Evolutionary conservation across 2,113 vertebrate species (phyloP).

Genomic region (Progne subis): DNA sequence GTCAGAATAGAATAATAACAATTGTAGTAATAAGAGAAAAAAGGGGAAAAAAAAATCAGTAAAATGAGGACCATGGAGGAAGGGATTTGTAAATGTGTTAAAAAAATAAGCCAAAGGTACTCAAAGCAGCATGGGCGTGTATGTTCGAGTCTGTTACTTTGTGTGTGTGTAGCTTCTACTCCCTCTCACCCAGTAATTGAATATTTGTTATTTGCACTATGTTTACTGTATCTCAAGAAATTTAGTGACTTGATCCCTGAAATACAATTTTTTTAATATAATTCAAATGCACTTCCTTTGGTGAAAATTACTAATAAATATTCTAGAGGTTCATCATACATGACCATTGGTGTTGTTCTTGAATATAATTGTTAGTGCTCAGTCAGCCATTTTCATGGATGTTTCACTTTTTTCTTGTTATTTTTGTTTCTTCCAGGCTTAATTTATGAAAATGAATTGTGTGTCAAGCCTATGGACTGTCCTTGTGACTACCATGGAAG

Average conservation of each 20-base stretch:
- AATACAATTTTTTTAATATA: neutral
- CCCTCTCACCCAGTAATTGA: fast-evolving
- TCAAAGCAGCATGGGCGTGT: neutral
- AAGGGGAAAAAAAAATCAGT: neutral
- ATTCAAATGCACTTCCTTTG: neutral
- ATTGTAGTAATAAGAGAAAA: neutral
- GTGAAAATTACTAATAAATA: neutral
- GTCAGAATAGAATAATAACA: neutral
- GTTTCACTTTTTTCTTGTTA: neutral
- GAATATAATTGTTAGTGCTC: neutral
- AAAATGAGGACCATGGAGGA: neutral
- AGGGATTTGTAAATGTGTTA: neutral
- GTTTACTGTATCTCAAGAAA: neutral
- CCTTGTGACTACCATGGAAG: constrained; percentile 90
- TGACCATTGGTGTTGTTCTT: neutral
- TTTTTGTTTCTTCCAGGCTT: constrained; percentile 76
- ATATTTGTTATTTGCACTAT: neutral
- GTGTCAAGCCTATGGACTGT: constrained; percentile 87
- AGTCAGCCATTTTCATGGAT: neutral
- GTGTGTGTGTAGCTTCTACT: fast-evolving
- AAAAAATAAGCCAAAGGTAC: neutral
- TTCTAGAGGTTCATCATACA: neutral
- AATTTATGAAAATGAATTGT: constrained; percentile 86
- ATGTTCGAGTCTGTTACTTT: neutral
- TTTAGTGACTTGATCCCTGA: neutral